Evolutionary conservation across 2,797 vertebrate species (phyloP), one percentile per base, ranked within the genome.

Genomic region (Gadopsis bispinosus): DNA sequence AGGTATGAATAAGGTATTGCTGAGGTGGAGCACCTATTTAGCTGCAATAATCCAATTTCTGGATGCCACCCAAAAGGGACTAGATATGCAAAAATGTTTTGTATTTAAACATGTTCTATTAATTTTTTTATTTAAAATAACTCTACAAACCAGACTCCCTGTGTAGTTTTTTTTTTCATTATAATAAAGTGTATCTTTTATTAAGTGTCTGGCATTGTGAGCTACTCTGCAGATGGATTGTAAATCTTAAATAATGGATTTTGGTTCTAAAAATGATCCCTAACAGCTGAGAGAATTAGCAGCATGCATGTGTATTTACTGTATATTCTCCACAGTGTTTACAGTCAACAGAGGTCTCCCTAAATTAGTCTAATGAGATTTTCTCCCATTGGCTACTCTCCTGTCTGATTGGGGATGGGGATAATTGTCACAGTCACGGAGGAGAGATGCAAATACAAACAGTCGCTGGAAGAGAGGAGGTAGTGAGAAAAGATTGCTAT

Each of bases 311-410:
- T 75, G 75, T 91, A 79, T 91, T 83, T 83, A 56, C n/a, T n/a
- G n/a, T n/a, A n/a, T 74, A 50, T 75, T 85, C 81, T 81, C 71
- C 73, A 39, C 58, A 45, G 75, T 91, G 87, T 92, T 92, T 90
- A 91, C 86, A 89, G 88, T 90, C 90, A 93, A 91, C 86, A 88
- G 72, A 88, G 82, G 75, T 83, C 84, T 83, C 81, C 77, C 73
- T 69, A 84, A 89, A 91, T 89, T 88, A 87, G 69, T 45, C 81
- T 81, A 87, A 91, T 37, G 63, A 89, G 85, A 83, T 87, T 87
- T 84, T 62, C 69, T 79, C 70, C 69, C 80, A 80, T 75, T 63
- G 79, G 87, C 85, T 80, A 48, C 72, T 76, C 69, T 79, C 66
- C 66, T 43, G 72, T 86, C 71, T 92, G 91, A 93, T 90, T 91